Evolutionary conservation across 2,797 vertebrate genomes (phyloP).

Genomic region (Oryzias sinensis): DNA sequence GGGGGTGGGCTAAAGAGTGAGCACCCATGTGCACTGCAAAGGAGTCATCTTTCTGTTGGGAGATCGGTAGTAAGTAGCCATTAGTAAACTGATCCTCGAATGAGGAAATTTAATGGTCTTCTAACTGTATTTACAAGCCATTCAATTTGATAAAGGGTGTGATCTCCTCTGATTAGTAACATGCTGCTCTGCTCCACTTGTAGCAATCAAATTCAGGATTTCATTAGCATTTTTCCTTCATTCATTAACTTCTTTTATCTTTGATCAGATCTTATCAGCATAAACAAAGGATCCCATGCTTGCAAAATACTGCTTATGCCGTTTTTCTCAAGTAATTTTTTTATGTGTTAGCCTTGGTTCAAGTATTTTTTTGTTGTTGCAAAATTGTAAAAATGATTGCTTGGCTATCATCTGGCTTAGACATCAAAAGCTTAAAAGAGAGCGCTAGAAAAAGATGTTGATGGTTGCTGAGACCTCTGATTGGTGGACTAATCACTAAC

Average conservation of each 20-base stretch:
- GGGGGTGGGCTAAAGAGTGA: slow-evolving; percentile 8
- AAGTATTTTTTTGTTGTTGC: slow-evolving; percentile 40
- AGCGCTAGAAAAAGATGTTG: slow-evolving; percentile 62
- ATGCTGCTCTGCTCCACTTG: slow-evolving; percentile 39
- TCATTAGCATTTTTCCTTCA: slow-evolving; percentile 49
- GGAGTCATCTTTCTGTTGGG: slow-evolving; percentile 73
- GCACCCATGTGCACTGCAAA: slow-evolving; percentile 40
- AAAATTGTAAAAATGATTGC: slow-evolving; percentile 50
- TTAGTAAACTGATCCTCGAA: slow-evolving; percentile 74
- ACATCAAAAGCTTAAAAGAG: slow-evolving; percentile 53
- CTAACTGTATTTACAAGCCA: slow-evolving; percentile 73
- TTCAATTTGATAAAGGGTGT: slow-evolving; percentile 74
- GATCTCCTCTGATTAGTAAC: slow-evolving; percentile 64
- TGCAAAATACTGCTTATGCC: slow-evolving; percentile 32
- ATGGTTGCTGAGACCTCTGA: slow-evolving; percentile 59
- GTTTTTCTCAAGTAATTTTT: slow-evolving; percentile 30
- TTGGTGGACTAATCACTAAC: slow-evolving; percentile 61
- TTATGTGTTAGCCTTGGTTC: slow-evolving; percentile 46
- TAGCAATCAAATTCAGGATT: slow-evolving; percentile 43
- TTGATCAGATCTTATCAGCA: slow-evolving; percentile 33
- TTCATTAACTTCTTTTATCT: slow-evolving; percentile 32
- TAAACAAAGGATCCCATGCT: slow-evolving; percentile 25
- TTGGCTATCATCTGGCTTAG: slow-evolving; percentile 44
- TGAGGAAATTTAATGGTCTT: slow-evolving; percentile 70
- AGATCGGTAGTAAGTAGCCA: slow-evolving; percentile 64